Conservation (phyloP, 1,140 invertebrate genomes). For the Lysiphlebus fabarum region DNA sequence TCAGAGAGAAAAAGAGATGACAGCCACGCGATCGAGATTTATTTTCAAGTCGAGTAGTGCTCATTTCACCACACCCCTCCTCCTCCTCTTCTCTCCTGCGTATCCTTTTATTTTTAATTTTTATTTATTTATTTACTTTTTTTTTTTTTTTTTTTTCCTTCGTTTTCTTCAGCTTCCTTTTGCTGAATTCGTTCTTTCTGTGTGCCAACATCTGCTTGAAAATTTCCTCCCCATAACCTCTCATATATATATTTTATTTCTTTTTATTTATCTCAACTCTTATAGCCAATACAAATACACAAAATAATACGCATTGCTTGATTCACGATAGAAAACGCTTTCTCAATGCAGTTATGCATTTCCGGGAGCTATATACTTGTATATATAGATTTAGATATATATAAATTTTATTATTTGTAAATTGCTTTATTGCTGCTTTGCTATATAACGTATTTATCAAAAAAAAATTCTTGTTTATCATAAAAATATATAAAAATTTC, state of each 20-base stretch:
- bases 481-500: no score
- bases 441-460: no score
- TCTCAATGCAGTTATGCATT: no score
- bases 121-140: slow-evolving; percentile 10
- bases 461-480: no score
- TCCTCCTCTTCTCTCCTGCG: background rate
- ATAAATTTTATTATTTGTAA: no score
- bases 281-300: no score
- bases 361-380: background rate
- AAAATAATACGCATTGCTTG: no score
- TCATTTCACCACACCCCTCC: slow-evolving; percentile 9
- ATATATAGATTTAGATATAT: background rate
- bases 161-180: slow-evolving; percentile 19
- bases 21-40: slow-evolving; percentile 56
- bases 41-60: slow-evolving; percentile 50
- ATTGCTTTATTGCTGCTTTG: no score
- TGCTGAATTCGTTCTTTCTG: slow-evolving; percentile 10
- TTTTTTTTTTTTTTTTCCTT: slow-evolving; percentile 15
- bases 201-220: slow-evolving; percentile 8
- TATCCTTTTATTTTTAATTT: slow-evolving; percentile 10
- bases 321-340: no score
- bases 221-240: no score
- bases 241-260: no score
- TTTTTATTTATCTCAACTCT: no score
- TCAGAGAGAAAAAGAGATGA: slow-evolving; percentile 39